Evolutionary conservation across 2,797 vertebrate species (phyloP).

Genomic region (Gallinago solitaria): DNA sequence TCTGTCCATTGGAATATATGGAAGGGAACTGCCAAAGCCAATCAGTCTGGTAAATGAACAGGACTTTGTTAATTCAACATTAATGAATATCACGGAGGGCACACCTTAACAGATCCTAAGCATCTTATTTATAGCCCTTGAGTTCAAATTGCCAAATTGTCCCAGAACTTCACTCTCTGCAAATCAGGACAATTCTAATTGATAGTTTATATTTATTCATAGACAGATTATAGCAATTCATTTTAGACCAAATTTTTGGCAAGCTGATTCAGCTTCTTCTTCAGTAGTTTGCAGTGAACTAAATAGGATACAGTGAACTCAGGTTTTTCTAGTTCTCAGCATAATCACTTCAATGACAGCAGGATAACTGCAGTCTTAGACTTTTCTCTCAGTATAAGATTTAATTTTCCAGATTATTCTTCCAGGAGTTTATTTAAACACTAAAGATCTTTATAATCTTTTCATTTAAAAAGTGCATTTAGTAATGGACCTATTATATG

Average conservation of each 20-base stretch:
- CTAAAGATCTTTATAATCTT: neutral
- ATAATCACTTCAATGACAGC: neutral
- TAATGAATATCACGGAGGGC: neutral
- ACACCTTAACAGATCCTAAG: neutral
- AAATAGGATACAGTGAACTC: neutral
- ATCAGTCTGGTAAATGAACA: neutral
- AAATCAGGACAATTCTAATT: neutral
- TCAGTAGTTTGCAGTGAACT: neutral
- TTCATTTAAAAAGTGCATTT: neutral
- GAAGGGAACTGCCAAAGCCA: neutral
- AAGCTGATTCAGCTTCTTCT: neutral
- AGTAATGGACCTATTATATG: neutral
- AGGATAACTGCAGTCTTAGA: neutral
- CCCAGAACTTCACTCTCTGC: neutral
- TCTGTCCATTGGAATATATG: neutral
- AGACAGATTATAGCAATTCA: neutral
- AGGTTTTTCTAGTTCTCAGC: neutral
- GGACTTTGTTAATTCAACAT: neutral
- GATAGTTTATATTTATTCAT: neutral
- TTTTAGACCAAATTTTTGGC: neutral
- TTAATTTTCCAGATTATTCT: neutral
- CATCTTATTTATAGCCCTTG: neutral
- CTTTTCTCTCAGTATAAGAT: neutral
- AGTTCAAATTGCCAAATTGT: neutral
- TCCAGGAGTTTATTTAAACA: neutral